Evolutionary conservation across 2,888 invertebrate genomes (phyloP).

Genomic region (Leucophenga maculata): DNA sequence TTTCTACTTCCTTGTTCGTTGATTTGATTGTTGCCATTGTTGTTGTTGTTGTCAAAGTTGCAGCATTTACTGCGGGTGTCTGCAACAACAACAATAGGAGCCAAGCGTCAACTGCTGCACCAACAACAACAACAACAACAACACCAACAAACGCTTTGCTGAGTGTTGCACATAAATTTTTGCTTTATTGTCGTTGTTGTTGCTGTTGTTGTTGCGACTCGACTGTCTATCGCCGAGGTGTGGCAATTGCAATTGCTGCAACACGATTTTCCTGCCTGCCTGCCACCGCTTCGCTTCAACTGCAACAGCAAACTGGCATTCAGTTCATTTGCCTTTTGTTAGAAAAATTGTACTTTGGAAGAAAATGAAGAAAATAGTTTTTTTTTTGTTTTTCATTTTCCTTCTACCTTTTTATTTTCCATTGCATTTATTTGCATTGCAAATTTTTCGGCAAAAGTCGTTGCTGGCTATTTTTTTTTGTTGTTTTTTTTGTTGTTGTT

Average conservation of each 20-base stretch:
- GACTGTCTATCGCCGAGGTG: conserved; percentile 44
- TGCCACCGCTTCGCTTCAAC: neutral
- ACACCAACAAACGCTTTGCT: conserved; percentile 14
- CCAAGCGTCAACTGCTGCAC: neutral
- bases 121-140: conserved; percentile 26
- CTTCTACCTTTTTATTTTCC: conserved; percentile 27
- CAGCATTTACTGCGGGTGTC: conserved; percentile 53
- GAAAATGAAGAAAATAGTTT: conserved; percentile 28
- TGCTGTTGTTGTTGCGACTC: neutral
- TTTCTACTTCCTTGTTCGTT: conserved; percentile 20
- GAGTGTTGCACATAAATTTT: conserved; percentile 61
- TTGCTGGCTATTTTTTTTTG: conserved; percentile 23
- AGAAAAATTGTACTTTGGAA: conserved; percentile 47
- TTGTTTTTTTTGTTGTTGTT: neutral
- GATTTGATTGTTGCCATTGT: conserved; percentile 1
- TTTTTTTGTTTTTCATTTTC: conserved; percentile 21
- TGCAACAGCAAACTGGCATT: conserved; percentile 47
- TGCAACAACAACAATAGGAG: conserved; percentile 43
- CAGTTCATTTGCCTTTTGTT: conserved; percentile 63
- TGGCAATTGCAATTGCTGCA: conserved; percentile 60
- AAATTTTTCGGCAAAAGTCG: conserved; percentile 56
- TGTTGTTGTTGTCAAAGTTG: conserved; percentile 30
- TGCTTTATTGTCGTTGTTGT: conserved; percentile 54
- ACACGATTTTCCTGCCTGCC: conserved; percentile 26
- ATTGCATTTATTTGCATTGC: conserved; percentile 53